Percentiles rank a stretch among this genome's conserved stretches.
Evolutionary conservation across 2,888 invertebrate species (phyloP).

Genomic region (Perizoma flavofasciatum): DNA sequence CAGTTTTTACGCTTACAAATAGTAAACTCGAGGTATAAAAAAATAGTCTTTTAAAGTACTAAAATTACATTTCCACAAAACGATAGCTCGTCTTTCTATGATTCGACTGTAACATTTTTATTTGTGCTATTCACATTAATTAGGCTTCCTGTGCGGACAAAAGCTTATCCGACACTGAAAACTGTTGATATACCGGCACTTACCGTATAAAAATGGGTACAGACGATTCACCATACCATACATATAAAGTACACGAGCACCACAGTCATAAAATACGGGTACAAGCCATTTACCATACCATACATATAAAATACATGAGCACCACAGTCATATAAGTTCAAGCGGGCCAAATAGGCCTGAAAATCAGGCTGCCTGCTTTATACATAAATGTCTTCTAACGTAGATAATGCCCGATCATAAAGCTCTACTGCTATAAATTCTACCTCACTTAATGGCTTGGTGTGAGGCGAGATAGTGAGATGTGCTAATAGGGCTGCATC

Average conservation of each 20-base stretch:
- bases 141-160: slow-evolving; percentile 15
- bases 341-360: too few species aligned
- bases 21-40: slow-evolving; percentile 10
- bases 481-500: slow-evolving; percentile 35
- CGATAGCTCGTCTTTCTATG: slow-evolving; percentile 22
- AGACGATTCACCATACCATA: too few species aligned
- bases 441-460: slow-evolving; percentile 35
- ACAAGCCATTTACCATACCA: not conserved
- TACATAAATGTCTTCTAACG: slow-evolving; percentile 9
- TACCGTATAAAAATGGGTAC: too few species aligned
- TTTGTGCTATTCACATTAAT: slow-evolving; percentile 33
- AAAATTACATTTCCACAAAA: slow-evolving; percentile 27
- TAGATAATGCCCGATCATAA: slow-evolving; percentile 38
- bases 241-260: too few species aligned
- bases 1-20: slow-evolving; percentile 9
- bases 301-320: too few species aligned
- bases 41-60: too few species aligned
- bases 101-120: slow-evolving; percentile 29
- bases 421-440: slow-evolving; percentile 36
- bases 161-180: slow-evolving; percentile 1
- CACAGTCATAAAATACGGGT: too few species aligned
- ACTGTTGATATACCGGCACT: not conserved
- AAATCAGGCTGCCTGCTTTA: slow-evolving; percentile 5
- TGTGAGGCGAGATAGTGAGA: slow-evolving; percentile 34
- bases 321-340: too few species aligned